Conservation (phyloP, 2,888 invertebrate species). For the Cantharis rustica region DNA sequence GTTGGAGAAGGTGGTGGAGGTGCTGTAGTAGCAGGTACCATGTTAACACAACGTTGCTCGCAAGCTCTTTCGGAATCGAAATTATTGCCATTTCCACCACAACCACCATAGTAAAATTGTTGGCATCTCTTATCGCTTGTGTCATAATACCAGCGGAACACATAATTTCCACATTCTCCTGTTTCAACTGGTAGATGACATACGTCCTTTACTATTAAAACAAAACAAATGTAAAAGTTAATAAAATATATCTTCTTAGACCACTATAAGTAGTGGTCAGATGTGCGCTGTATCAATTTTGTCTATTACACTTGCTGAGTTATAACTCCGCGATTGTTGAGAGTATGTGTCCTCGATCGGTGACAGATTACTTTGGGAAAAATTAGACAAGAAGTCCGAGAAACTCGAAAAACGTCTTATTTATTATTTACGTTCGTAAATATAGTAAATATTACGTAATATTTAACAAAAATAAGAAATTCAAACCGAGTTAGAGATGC, state of each 20-base stretch:
- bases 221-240: conserved; percentile 1
- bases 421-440: no score
- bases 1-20: conserved; percentile 22
- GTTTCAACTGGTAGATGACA: conserved; percentile 77
- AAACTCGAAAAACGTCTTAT: no score
- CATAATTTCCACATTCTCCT: conserved; percentile 79
- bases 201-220: conserved; percentile 63
- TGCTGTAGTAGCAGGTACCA: conserved; percentile 2
- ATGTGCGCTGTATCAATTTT: no score
- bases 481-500: no score
- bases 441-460: no score
- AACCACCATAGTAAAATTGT: conserved; percentile 89
- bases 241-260: background rate
- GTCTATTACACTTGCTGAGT: no score
- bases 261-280: no score
- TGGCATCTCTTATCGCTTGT: conserved; percentile 73
- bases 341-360: no score
- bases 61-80: conserved; percentile 74
- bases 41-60: conserved; percentile 61
- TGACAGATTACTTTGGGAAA: no score
- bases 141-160: conserved; percentile 82
- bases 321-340: no score
- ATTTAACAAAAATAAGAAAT: no score
- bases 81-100: conserved; percentile 90
- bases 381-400: no score